Evolutionary conservation across 23 tunicate species (phyloP).

Genomic region (Aplidium turbinatum): DNA sequence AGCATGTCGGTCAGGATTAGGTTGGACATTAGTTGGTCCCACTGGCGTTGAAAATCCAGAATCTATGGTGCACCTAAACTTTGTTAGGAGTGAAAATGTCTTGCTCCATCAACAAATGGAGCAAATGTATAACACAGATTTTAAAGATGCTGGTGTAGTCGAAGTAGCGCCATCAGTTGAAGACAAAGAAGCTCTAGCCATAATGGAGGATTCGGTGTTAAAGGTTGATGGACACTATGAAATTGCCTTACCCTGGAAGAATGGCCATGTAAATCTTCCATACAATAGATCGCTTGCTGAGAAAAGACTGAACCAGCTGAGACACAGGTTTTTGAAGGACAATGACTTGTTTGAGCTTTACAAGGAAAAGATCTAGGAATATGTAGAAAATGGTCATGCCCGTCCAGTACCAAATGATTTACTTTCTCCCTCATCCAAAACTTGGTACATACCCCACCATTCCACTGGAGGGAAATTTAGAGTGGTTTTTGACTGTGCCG

Average conservation of each 20-base stretch:
- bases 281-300: background rate
- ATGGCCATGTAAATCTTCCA: background rate
- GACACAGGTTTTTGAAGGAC: background rate
- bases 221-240: constrained; percentile 1
- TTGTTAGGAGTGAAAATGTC: background rate
- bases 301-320: background rate
- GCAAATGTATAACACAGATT: background rate
- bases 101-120: background rate
- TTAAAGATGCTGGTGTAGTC: background rate
- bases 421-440: background rate
- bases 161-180: background rate
- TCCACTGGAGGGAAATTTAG: too few species aligned
- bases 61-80: background rate
- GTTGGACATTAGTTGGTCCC: background rate
- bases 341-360: background rate
- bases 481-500: too few species aligned
- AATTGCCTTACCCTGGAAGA: background rate
- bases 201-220: background rate
- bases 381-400: background rate
- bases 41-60: background rate
- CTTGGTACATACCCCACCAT: too few species aligned
- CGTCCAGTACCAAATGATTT: background rate
- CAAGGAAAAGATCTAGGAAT: background rate
- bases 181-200: background rate
- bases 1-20: too few species aligned